Conservation (phyloP, 2,888 invertebrate genomes). For the Ophioninae sp. region DNA sequence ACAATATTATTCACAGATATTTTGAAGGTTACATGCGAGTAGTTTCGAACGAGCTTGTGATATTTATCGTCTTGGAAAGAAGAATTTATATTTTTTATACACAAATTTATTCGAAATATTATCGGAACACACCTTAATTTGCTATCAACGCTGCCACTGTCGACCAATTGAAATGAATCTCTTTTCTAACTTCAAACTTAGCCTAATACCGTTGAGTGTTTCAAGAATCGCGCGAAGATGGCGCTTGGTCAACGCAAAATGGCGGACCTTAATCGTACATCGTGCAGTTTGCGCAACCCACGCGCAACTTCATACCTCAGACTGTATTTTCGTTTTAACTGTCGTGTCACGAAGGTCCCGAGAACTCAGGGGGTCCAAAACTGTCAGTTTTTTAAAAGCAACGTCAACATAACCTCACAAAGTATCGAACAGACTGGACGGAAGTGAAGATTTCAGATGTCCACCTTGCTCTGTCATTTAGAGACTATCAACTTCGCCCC, state of each 20-base stretch:
- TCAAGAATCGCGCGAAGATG: not conserved
- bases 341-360: too few species aligned
- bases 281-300: not conserved
- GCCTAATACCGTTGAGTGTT: not conserved
- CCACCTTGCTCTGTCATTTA: too few species aligned
- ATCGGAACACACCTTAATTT: not conserved
- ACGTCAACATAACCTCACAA: not conserved
- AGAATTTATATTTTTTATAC: not conserved
- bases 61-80: not conserved
- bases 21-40: not conserved
- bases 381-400: not conserved
- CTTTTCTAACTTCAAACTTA: not conserved
- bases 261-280: not conserved
- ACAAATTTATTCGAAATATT: not conserved
- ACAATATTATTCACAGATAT: not conserved
- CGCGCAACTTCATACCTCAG: not conserved
- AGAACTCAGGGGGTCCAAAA: not conserved
- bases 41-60: not conserved
- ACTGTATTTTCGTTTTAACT: not conserved
- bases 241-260: not conserved
- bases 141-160: not conserved
- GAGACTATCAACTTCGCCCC: too few species aligned
- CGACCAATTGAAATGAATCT: not conserved
- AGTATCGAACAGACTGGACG: not conserved
- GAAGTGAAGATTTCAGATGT: too few species aligned